Base-by-base conservation (phyloP, 2,113 vertebrate species). In the Heloderma charlesbogerti region DNA sequence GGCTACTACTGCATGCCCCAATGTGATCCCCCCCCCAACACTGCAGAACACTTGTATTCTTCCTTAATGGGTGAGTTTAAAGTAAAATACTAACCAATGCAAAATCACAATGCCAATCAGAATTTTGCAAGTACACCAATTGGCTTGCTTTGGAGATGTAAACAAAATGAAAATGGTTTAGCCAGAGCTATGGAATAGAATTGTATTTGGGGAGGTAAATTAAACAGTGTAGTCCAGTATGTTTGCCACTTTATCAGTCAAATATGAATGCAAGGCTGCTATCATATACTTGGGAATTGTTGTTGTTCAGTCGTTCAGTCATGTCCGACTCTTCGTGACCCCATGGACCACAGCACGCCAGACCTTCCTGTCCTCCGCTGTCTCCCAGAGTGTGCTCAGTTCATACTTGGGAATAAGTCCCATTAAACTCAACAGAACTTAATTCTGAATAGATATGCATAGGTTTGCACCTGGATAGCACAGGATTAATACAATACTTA, bases 101-200 rank as follows among this genome's bases (percentile, higher is more conserved):
- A 63, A 51, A 89, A 95, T 95, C 95, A 67, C 94, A 96, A 92
- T 89, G 88, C 81, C 57, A 83, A 89, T 67, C 45, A 91, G 88
- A 92, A 92, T 95, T 94, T 89, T 95, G 91, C 87, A 94, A 94
- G 93, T 84, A 82, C 88, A 90, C 66, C 94, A 92, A 96, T 90
- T 2, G 78, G 63, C 82, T 1, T 40, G 4, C 92, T 95, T 95
- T 92, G 93, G 90, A 96, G 95, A 92, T 79, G 51, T 92, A 79
- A 92, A 91, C 74, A 86, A 91, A 89, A 85, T 90, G 82, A 90
- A 92, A 93, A 43, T 69, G 86, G 72, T 15, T 34, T 45, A 69
- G 48, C 8, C 34, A 89, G 67, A 87, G 31, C 7, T 77, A 82
- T 45, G 7, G 43, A 87, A 60, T 0, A 86, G 27, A 84, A 81